Percentiles rank a stretch among this genome's conserved stretches.
These are phyloP conservation scores for Puffinus mauretanicus DNA, from an alignment of 2,113 vertebrate species.

Conservation along the genomic window DNA sequence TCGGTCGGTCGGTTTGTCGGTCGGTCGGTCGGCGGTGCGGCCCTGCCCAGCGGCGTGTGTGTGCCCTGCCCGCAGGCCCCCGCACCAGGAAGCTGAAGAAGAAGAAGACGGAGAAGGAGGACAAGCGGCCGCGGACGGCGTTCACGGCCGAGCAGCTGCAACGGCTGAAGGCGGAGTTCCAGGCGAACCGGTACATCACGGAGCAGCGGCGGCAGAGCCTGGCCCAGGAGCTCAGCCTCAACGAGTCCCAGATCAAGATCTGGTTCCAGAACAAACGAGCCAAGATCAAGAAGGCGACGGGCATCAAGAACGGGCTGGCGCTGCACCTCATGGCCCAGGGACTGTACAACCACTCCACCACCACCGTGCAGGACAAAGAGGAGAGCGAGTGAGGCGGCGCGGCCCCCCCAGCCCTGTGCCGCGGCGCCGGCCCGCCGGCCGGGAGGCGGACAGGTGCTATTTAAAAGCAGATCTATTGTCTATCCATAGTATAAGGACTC, in stretches of 20 bases:
- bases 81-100: constrained; percentile 98
- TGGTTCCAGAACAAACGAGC: constrained; percentile 94
- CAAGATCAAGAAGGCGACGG: constrained; percentile 90
- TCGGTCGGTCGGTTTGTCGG: not conserved
- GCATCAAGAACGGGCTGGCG: constrained; percentile 89
- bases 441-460: constrained; percentile 82
- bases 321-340: constrained; percentile 92
- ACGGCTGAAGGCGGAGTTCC: constrained; percentile 90
- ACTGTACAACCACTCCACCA: constrained; percentile 93
- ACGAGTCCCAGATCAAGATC: constrained; percentile 93
- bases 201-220: constrained; percentile 89
- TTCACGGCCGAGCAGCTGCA: constrained; percentile 94
- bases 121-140: constrained; percentile 89
- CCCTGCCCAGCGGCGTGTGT: constrained; percentile 62
- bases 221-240: constrained; percentile 89
- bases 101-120: constrained; percentile 91
- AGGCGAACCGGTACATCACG: constrained; percentile 90
- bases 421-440: constrained; percentile 5
- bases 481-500: constrained; percentile 87
- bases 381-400: constrained; percentile 83
- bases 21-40: constrained; percentile 20
- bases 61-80: constrained; percentile 83
- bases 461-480: constrained; percentile 87
- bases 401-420: not conserved
- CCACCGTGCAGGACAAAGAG: constrained; percentile 95